These are phyloP conservation scores for Sisyra nigra DNA, from an alignment of 2,888 invertebrate genomes.

Conservation along the genomic window DNA sequence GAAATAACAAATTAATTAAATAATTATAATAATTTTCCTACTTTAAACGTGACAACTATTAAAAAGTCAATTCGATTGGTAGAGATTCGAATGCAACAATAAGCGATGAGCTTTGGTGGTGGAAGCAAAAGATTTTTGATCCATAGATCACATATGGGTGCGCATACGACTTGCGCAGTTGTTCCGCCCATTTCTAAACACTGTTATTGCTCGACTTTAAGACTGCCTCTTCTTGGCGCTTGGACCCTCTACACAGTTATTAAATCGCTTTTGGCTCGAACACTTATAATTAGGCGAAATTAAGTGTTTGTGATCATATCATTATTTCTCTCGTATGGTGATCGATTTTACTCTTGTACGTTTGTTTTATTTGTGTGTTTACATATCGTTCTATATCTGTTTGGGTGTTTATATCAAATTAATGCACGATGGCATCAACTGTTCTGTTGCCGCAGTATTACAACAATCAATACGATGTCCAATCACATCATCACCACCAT, in stretches of 20 bases:
- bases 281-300: conserved; percentile 2
- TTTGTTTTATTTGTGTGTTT: conserved; percentile 2
- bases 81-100: too few species aligned
- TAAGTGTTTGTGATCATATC: background rate
- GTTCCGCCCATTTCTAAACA: conserved; percentile 8
- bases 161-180: conserved; percentile 8
- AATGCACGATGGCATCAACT: too few species aligned
- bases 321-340: background rate
- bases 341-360: background rate
- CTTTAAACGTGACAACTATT: too few species aligned
- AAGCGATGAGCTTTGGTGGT: too few species aligned
- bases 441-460: conserved; percentile 3
- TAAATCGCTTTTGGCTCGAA: conserved; percentile 6
- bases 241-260: conserved; percentile 7
- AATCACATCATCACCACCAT: conserved; percentile 7
- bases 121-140: background rate
- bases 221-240: conserved; percentile 8
- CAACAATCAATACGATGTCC: conserved; percentile 6
- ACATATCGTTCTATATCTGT: background rate
- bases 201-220: conserved; percentile 6
- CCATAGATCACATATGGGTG: conserved; percentile 1
- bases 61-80: too few species aligned
- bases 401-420: background rate
- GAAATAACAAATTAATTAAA: too few species aligned
- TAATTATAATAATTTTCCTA: too few species aligned